phyloP scores from a whole-genome alignment of 1,140 invertebrate genomes.

The Zaprionus tsacasi region DNA sequence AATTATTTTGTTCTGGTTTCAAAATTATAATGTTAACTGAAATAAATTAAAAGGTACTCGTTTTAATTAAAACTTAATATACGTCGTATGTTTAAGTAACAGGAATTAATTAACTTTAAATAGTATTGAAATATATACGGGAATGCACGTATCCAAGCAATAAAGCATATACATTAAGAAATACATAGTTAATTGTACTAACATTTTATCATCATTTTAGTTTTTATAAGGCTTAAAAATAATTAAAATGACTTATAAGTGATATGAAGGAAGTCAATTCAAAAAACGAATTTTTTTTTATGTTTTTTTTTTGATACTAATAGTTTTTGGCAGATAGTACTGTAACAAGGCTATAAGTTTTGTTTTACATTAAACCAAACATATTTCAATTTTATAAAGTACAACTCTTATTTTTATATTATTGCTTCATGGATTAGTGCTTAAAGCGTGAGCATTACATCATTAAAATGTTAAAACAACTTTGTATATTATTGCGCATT shows the following conservation, averaged over 20 bases:
- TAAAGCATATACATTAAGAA: background rate
- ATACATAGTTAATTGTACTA: background rate
- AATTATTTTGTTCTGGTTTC: too few relatives aligned
- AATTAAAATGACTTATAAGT: background rate
- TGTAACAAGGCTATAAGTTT: background rate
- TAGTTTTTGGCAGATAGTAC: constrained; percentile 3
- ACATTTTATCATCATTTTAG: background rate
- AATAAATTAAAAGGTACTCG: too few relatives aligned
- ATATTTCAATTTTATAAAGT: background rate
- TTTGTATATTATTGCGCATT: background rate
- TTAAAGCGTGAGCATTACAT: constrained; percentile 8
- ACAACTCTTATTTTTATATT: background rate
- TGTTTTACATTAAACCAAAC: background rate
- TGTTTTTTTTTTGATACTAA: background rate
- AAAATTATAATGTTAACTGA: too few relatives aligned
- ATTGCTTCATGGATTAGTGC: constrained; percentile 6
- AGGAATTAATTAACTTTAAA: too few relatives aligned
- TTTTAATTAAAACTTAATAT: too few relatives aligned
- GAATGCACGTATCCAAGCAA: background rate
- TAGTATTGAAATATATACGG: too few relatives aligned
- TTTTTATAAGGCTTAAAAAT: background rate
- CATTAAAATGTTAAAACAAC: constrained; percentile 3
- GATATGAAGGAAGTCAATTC: background rate
- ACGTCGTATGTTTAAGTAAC: too few relatives aligned
- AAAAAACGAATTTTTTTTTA: background rate